A percentile compares a stretch with the other conserved stretches of the same genome.
These are phyloP conservation scores for Salarias fasciatus DNA, from an alignment of 2,797 vertebrate genomes.

Conservation along the genomic window DNA sequence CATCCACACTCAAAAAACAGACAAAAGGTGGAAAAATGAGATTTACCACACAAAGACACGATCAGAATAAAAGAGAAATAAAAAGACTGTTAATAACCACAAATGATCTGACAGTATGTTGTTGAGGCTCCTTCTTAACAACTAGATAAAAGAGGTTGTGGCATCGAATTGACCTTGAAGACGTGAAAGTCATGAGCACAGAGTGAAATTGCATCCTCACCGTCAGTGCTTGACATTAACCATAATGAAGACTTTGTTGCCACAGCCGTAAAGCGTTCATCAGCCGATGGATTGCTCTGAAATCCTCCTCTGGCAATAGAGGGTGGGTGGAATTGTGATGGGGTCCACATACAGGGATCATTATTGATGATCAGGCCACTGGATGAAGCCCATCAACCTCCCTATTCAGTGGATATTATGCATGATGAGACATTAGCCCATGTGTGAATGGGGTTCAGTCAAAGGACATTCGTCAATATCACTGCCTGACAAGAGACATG, in stretches of 20 bases:
- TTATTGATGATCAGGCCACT: constrained; percentile 58
- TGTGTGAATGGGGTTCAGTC: constrained; percentile 52
- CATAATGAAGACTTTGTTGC: constrained; percentile 66
- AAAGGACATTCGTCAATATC: constrained; percentile 46
- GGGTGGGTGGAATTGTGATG: constrained; percentile 36
- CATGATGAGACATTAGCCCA: constrained; percentile 42
- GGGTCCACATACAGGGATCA: constrained; percentile 24
- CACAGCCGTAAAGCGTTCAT: constrained; percentile 60
- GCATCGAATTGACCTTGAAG: constrained; percentile 55
- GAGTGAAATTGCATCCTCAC: constrained; percentile 62
- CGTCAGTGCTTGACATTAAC: constrained; percentile 56
- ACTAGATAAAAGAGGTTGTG: not conserved
- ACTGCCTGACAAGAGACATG: not conserved
- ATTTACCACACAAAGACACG: too few relatives aligned
- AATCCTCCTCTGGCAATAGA: constrained; percentile 37
- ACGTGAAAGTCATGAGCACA: constrained; percentile 54
- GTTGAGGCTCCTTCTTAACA: constrained; percentile 8
- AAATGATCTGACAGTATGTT: too few relatives aligned
- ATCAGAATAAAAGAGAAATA: too few relatives aligned
- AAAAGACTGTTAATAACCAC: too few relatives aligned
- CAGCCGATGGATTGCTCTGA: constrained; percentile 49
- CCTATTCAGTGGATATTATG: constrained; percentile 42
- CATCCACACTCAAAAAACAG: too few relatives aligned
- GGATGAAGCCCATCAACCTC: constrained; percentile 61
- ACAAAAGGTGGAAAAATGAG: too few relatives aligned